A percentile compares a stretch with the other conserved stretches of the same genome.
Conservation (phyloP, 2,888 invertebrate genomes). For the Flexamia atlantica region DNA sequence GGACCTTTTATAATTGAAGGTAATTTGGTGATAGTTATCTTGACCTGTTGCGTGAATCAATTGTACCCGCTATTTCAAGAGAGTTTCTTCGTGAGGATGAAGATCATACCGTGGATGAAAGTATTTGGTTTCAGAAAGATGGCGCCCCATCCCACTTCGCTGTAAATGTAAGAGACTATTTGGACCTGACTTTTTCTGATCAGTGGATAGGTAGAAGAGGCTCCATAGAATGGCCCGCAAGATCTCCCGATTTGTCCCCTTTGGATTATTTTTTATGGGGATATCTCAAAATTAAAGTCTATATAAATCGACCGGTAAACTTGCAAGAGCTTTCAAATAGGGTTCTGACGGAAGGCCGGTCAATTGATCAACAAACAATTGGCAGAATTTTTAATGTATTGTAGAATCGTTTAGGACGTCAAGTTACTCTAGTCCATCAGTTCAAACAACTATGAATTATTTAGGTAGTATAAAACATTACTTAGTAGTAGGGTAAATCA, state of each 20-base stretch:
- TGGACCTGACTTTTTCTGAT: constrained; percentile 3
- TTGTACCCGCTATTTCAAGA: constrained; percentile 3
- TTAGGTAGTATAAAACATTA: not conserved
- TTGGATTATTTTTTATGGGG: constrained; percentile 3
- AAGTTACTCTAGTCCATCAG: not conserved
- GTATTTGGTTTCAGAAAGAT: constrained; percentile 1
- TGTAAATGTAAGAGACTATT: not conserved
- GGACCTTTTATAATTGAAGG: constrained; percentile 15
- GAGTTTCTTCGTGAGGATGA: not conserved
- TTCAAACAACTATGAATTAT: not conserved
- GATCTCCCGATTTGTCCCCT: no score
- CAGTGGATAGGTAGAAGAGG: constrained; percentile 7
- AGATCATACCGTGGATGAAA: constrained; percentile 1
- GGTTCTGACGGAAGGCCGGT: not conserved
- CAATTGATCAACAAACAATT: not conserved
- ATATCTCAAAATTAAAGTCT: not conserved
- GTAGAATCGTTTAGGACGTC: not conserved
- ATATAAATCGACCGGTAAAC: not conserved
- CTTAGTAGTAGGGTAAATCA: no score
- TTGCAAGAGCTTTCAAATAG: not conserved
- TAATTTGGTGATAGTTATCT: constrained; percentile 16
- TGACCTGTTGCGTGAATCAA: not conserved
- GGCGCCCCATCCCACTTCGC: constrained; percentile 5
- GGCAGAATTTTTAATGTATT: not conserved
- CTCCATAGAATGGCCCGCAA: no score